These are phyloP conservation scores for Protosalanx chinensis DNA, from an alignment of 2,797 vertebrate species.

Conservation along the genomic window DNA sequence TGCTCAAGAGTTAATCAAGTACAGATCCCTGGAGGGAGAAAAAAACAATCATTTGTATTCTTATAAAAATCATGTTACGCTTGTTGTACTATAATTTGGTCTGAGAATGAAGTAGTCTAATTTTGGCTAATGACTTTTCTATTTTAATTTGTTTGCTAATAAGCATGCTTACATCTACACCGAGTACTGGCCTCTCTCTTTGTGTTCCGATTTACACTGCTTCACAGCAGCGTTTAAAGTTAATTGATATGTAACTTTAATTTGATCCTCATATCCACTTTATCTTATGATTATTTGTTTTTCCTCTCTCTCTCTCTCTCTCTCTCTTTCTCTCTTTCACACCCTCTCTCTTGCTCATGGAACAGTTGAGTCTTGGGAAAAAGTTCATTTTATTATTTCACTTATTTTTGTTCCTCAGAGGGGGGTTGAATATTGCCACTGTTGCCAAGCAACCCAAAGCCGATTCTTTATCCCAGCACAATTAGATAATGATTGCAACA, in stretches of 20 bases:
- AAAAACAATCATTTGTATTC: slow-evolving; percentile 2
- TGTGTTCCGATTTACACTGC: slow-evolving; percentile 3
- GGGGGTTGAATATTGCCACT: not conserved
- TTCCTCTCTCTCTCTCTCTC: slow-evolving; percentile 1
- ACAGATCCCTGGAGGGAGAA: slow-evolving; percentile 2
- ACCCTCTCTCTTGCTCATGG: slow-evolving; percentile 8
- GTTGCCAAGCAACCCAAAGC: slow-evolving; percentile 5
- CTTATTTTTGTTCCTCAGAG: not conserved
- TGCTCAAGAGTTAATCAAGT: not conserved
- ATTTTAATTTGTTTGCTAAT: slow-evolving; percentile 15
- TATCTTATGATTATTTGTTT: slow-evolving; percentile 7
- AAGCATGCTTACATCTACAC: not conserved
- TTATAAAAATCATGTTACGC: slow-evolving; percentile 8
- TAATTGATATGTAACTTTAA: slow-evolving; percentile 29
- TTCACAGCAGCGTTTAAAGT: not conserved
- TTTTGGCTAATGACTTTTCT: slow-evolving; percentile 5
- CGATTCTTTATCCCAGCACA: not conserved
- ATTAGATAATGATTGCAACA: not conserved
- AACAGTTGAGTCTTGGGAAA: not conserved
- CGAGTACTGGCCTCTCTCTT: not conserved
- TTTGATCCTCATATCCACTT: slow-evolving; percentile 17
- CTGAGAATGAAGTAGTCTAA: slow-evolving; percentile 14
- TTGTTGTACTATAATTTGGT: slow-evolving; percentile 15
- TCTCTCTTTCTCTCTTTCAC: slow-evolving; percentile 11
- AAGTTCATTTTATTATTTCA: not conserved